Percentiles rank a stretch among this genome's conserved stretches.
Conservation (phyloP, 2,113 vertebrate genomes). For the Cyanoramphus novaezelandiae region DNA sequence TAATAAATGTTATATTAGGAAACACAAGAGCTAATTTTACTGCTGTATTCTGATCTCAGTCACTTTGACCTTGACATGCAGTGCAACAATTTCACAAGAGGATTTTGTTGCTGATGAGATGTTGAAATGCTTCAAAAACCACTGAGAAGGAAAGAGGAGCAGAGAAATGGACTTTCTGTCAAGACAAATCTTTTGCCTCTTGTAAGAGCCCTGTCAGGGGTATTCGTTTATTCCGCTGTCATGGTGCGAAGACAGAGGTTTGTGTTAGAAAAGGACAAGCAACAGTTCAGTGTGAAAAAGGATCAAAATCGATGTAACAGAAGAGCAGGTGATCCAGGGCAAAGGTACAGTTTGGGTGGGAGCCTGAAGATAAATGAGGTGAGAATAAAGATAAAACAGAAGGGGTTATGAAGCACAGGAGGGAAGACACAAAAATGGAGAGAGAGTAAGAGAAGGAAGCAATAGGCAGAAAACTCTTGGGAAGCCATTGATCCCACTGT, state of each 20-base stretch:
- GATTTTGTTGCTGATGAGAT: neutral
- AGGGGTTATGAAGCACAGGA: neutral
- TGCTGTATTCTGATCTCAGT: neutral
- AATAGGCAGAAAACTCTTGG: neutral
- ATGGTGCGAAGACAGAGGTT: neutral
- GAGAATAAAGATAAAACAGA: neutral
- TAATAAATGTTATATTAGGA: neutral
- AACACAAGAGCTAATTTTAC: conserved; percentile 15
- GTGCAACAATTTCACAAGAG: neutral
- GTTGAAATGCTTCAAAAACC: neutral
- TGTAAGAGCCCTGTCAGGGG: neutral
- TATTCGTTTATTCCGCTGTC: neutral
- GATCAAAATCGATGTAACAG: neutral
- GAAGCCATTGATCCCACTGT: neutral
- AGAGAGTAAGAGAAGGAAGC: neutral
- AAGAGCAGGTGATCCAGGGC: neutral
- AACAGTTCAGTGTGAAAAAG: neutral
- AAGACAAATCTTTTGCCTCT: neutral
- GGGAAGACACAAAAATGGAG: neutral
- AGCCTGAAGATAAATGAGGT: neutral
- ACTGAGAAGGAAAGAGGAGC: neutral
- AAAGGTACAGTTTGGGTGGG: neutral
- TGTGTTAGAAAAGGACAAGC: neutral
- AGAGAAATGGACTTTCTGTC: neutral
- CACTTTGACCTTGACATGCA: neutral